Percentiles rank a stretch among this genome's conserved stretches.
phyloP scores from a whole-genome alignment of 2,113 vertebrate genomes.

The Vulpes ferrilata region DNA sequence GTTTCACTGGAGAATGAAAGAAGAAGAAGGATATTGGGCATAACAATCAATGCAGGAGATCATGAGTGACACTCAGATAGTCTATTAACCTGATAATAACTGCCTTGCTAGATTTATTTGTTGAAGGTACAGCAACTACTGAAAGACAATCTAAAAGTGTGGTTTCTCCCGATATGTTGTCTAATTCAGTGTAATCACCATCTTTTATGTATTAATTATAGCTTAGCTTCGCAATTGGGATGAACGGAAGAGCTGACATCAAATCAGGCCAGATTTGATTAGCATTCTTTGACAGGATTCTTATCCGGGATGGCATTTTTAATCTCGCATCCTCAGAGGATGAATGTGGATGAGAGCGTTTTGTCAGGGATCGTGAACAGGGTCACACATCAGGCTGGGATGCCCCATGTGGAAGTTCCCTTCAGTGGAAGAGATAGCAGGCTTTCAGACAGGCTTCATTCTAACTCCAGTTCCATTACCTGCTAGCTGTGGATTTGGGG shows the following conservation, averaged over 20 bases:
- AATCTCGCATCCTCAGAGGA: slow-evolving; percentile 61
- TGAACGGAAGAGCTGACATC: slow-evolving; percentile 86
- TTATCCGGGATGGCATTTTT: slow-evolving; percentile 67
- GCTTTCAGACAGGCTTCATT: neutral
- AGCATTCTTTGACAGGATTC: slow-evolving; percentile 83
- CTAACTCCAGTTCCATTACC: neutral
- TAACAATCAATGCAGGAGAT: slow-evolving; percentile 71
- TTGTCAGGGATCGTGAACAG: neutral
- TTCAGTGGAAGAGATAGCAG: neutral
- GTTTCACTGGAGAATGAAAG: slow-evolving; percentile 59
- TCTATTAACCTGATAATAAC: slow-evolving; percentile 74
- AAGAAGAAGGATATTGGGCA: slow-evolving; percentile 46
- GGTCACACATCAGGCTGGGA: neutral
- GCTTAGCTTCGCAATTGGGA: slow-evolving; percentile 85
- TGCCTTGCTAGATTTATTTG: slow-evolving; percentile 76
- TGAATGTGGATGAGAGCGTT: neutral
- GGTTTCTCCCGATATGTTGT: slow-evolving; percentile 81
- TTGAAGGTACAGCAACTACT: slow-evolving; percentile 74
- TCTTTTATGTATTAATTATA: slow-evolving; percentile 88
- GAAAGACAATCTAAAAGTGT: slow-evolving; percentile 80
- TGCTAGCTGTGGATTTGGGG: neutral
- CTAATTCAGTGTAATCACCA: slow-evolving; percentile 86
- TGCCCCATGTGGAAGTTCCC: neutral
- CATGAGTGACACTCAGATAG: slow-evolving; percentile 77
- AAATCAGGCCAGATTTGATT: slow-evolving; percentile 87